Evolutionary conservation across 2,888 invertebrate genomes (phyloP).

Genomic region (Entomobrya multifasciata): DNA sequence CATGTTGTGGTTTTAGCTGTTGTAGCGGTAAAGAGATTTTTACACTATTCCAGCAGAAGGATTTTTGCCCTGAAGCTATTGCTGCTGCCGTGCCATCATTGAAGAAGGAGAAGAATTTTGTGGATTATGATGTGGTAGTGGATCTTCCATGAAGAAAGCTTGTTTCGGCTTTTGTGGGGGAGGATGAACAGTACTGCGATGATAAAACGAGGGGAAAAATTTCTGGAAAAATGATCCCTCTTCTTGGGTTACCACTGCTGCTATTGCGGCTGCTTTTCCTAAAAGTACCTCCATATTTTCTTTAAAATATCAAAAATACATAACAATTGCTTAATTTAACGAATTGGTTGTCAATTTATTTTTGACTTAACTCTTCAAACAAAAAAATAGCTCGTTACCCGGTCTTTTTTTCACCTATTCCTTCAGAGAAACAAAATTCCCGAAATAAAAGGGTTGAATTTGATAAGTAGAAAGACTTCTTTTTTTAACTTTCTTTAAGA

Average conservation of each 20-base stretch:
- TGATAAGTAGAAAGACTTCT: too few species aligned
- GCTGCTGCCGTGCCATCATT: constrained; percentile 28
- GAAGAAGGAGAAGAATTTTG: constrained; percentile 50
- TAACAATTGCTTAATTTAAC: too few species aligned
- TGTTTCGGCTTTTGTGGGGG: too few species aligned
- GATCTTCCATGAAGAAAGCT: too few species aligned
- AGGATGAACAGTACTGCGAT: constrained; percentile 36
- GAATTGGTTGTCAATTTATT: too few species aligned
- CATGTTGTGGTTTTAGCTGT: constrained; percentile 1
- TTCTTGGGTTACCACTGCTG: constrained; percentile 63
- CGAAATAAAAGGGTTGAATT: too few species aligned
- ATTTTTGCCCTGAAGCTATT: not conserved
- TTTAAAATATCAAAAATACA: not conserved
- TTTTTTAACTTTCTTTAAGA: too few species aligned
- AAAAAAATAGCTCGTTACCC: constrained; percentile 59
- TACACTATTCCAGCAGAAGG: not conserved
- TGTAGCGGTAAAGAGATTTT: not conserved
- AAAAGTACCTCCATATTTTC: constrained; percentile 62
- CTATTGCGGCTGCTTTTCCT: constrained; percentile 57
- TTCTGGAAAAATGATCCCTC: constrained; percentile 66
- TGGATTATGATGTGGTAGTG: too few species aligned
- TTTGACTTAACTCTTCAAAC: not conserved
- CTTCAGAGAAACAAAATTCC: constrained; percentile 57
- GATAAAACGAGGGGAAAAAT: constrained; percentile 54
- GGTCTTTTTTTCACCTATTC: too few species aligned